These are phyloP conservation scores for Scolanthus callimorphus DNA, from an alignment of 92 coral and sea anemone genomes.

Conservation along the genomic window DNA sequence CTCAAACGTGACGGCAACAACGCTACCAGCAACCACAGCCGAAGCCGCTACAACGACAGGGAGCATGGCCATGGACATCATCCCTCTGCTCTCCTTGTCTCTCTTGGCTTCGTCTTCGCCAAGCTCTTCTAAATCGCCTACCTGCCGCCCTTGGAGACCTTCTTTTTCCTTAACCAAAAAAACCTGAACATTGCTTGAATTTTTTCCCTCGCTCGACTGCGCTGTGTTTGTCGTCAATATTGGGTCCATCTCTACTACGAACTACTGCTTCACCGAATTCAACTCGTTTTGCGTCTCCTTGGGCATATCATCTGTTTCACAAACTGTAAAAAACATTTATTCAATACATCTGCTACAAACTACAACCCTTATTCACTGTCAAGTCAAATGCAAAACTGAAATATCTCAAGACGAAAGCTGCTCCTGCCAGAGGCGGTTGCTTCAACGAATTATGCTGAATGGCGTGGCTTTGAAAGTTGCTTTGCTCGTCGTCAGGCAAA, in stretches of 20 bases:
- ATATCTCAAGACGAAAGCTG: background rate
- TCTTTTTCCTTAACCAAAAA: background rate
- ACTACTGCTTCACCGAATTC: background rate
- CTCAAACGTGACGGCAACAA: background rate
- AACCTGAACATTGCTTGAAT: background rate
- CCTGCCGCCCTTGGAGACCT: background rate
- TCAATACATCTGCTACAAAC: no score
- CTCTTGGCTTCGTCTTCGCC: constrained; percentile 19
- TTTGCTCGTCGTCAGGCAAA: no score
- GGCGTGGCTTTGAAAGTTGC: constrained; percentile 6
- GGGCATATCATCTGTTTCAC: background rate
- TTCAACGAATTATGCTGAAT: background rate
- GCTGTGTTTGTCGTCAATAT: no score
- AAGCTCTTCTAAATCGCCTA: constrained; percentile 20
- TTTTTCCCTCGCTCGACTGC: background rate
- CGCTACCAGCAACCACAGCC: background rate
- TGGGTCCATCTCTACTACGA: background rate
- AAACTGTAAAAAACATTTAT: no score
- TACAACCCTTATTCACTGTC: no score
- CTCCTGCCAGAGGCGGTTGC: constrained; percentile 1
- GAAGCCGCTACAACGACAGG: background rate
- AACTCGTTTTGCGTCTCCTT: background rate
- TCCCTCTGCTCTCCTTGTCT: constrained; percentile 17
- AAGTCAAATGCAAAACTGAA: no score
- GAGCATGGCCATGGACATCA: background rate